Conservation (phyloP, 2,888 invertebrate species). For the Deilephila elpenor region DNA sequence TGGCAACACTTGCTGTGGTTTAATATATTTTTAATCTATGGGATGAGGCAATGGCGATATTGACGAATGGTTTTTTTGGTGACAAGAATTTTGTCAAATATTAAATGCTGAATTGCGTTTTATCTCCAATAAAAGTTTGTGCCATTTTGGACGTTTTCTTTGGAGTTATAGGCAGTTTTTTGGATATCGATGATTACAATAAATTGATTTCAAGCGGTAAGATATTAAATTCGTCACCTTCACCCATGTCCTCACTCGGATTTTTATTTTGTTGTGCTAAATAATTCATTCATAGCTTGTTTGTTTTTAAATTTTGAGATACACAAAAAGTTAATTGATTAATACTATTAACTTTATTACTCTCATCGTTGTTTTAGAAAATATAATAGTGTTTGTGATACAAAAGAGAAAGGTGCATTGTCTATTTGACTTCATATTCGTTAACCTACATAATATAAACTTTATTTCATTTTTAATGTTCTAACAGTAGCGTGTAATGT, state of each 20-base stretch:
- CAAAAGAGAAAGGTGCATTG: slow-evolving; percentile 68
- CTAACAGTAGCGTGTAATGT: background rate
- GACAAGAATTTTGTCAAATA: slow-evolving; percentile 38
- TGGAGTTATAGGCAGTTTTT: slow-evolving; percentile 38
- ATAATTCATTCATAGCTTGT: slow-evolving; percentile 33
- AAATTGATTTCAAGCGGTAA: slow-evolving; percentile 56
- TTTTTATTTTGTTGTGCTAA: slow-evolving; percentile 53
- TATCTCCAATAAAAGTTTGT: slow-evolving; percentile 33
- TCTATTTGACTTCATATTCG: slow-evolving; percentile 45
- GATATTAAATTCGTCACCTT: slow-evolving; percentile 61
- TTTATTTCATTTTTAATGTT: slow-evolving; percentile 34
- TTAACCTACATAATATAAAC: slow-evolving; percentile 57
- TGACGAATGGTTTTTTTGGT: slow-evolving; percentile 24
- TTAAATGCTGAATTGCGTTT: slow-evolving; percentile 46
- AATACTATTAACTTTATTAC: background rate
- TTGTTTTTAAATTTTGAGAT: slow-evolving; percentile 11
- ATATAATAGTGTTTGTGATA: slow-evolving; percentile 27
- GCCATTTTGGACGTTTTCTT: slow-evolving; percentile 34
- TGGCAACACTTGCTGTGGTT: background rate
- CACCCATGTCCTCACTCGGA: slow-evolving; percentile 58
- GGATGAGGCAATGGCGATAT: slow-evolving; percentile 1
- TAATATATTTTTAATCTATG: background rate
- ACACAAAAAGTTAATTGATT: background rate
- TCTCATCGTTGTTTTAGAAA: background rate
- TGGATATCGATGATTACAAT: slow-evolving; percentile 55